Base-by-base conservation (phyloP, 2,113 vertebrate genomes). In the Trogon surrucura region DNA sequence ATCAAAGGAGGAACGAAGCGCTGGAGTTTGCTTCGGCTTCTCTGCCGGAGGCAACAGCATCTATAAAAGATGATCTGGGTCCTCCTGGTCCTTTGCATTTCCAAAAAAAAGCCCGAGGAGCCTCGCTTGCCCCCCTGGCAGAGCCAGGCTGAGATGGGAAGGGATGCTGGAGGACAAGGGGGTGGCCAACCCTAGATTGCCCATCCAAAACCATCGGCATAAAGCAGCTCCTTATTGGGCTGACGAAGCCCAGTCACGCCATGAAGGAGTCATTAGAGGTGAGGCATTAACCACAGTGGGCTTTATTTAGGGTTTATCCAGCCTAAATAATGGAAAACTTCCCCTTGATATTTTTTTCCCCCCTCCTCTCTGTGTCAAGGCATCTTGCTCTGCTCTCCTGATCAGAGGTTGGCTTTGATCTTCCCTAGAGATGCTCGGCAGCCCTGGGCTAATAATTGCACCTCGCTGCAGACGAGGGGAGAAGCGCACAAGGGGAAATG, bases 361-460 rank as follows among this genome's bases (percentile, higher is more conserved):
- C n/a, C 74, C 20, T 66, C 22, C 29, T 69, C n/a, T 25, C 20
- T 27, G 29, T 1, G 2, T 32, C 50, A 48, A 69, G 79, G 57
- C 50, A 78, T 75, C 64, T 38, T 34, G 50, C 66, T 91, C n/a
- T 2, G 47, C 58, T 54, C 62, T 93, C 58, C 83, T 61, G 50
- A 85, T 88, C 92, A 75, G 82, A 94, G 41, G 20, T 54, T 89
- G 62, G 62, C 78, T 96, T 95, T 96, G 87, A 88, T 89, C 89
- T 82, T 93, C 50, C 57, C 62, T 8, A 71, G 58, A 88, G 47
- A 36, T 47, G 81, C 70, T 78, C 82, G 53, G 85, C 62, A 85
- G 38, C 58, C 57, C 48, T 79, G 3, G 15, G 72, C 45, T 93
- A 95, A 72, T 74, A 91, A 87, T 90, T 61, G 22, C 14, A 66